phyloP scores from a whole-genome alignment of 2,888 invertebrate species.

The Hirtodrosophila confusa region DNA sequence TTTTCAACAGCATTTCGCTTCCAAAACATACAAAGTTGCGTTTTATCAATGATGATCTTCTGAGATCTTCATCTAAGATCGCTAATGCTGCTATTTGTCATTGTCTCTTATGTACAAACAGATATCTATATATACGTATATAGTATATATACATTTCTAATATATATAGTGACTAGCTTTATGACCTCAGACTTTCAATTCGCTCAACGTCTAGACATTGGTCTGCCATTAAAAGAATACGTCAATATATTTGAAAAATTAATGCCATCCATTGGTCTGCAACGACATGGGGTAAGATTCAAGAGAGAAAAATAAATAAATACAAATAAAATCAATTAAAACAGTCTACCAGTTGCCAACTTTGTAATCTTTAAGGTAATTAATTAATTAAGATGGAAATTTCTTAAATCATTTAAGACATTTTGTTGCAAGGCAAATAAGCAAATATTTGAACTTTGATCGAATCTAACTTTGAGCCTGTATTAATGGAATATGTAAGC shows the following conservation, averaged over 20 bases:
- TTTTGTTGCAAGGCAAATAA: no score
- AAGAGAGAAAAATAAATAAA: constrained; percentile 1
- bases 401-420: background rate
- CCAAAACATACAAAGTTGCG: constrained; percentile 36
- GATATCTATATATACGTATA: constrained; percentile 1
- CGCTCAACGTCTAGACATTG: constrained; percentile 65
- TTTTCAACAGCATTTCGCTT: constrained; percentile 12
- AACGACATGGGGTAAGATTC: constrained; percentile 41
- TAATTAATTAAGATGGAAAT: constrained; percentile 12
- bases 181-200: constrained; percentile 72
- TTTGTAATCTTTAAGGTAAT: constrained; percentile 23
- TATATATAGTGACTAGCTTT: constrained; percentile 47
- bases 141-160: constrained; percentile 7
- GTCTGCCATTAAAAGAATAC: constrained; percentile 64
- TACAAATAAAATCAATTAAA: constrained; percentile 17
- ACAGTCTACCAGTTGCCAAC: constrained; percentile 22
- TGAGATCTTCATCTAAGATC: background rate
- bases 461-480: no score
- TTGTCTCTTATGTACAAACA: constrained; percentile 18
- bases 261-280: constrained; percentile 45
- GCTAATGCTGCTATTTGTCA: constrained; percentile 33
- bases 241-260: constrained; percentile 57
- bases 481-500: no score
- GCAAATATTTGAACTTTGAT: no score
- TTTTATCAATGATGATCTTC: constrained; percentile 56